A percentile compares a stretch with the other conserved stretches of the same genome.
phyloP scores from a whole-genome alignment of 2,113 vertebrate genomes.

The Strix uralensis region DNA sequence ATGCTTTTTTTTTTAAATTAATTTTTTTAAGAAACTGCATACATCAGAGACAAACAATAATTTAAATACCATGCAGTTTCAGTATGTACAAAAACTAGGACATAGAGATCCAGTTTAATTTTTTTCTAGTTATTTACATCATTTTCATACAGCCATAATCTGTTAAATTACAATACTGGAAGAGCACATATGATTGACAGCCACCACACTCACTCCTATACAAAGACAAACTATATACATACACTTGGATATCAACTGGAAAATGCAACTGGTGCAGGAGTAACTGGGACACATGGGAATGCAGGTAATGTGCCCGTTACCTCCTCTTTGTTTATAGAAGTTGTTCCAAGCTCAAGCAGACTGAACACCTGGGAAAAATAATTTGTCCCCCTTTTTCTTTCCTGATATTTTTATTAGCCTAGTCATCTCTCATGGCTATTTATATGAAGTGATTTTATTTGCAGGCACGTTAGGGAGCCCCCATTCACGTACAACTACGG shows the following conservation, averaged over 20 bases:
- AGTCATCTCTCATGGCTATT: slow-evolving; percentile 32
- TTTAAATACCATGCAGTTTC: slow-evolving; percentile 93
- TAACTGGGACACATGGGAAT: slow-evolving; percentile 31
- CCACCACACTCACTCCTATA: slow-evolving; percentile 79
- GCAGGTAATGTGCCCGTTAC: slow-evolving; percentile 25
- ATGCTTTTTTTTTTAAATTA: slow-evolving; percentile 43
- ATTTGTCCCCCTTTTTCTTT: slow-evolving; percentile 13
- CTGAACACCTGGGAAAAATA: slow-evolving; percentile 16
- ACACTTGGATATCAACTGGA: slow-evolving; percentile 70
- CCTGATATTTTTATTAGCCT: slow-evolving; percentile 26
- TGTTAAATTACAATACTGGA: slow-evolving; percentile 77
- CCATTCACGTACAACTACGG: background rate
- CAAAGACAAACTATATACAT: slow-evolving; percentile 79
- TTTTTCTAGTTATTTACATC: slow-evolving; percentile 81
- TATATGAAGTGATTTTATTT: slow-evolving; percentile 1
- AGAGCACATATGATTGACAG: slow-evolving; percentile 71
- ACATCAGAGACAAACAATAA: slow-evolving; percentile 92
- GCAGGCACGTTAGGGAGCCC: slow-evolving; percentile 10
- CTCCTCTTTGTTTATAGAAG: slow-evolving; percentile 33
- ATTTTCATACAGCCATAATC: slow-evolving; percentile 76
- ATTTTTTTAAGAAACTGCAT: slow-evolving; percentile 88
- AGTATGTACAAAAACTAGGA: slow-evolving; percentile 88
- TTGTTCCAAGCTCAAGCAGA: slow-evolving; percentile 11
- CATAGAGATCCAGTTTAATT: slow-evolving; percentile 78
- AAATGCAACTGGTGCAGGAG: slow-evolving; percentile 68